Percentiles rank a stretch among this genome's conserved stretches.
Conservation (phyloP, 2,888 invertebrate genomes). For the Epinotia nisella region DNA sequence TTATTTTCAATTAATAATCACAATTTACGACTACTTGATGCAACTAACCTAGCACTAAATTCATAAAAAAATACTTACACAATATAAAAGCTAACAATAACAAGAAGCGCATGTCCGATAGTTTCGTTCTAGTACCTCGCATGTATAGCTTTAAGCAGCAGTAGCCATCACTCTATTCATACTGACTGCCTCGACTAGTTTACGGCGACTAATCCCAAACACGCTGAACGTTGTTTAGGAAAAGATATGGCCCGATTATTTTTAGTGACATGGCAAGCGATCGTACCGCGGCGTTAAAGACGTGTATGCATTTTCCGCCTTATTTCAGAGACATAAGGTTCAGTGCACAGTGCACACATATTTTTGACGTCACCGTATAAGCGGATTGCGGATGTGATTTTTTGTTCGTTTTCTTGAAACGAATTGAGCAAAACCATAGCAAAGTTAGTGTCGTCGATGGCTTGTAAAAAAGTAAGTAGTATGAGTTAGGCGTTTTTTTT, state of each 20-base stretch:
- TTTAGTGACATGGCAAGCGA: not conserved
- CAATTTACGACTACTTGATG: not conserved
- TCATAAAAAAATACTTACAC: slow-evolving; percentile 63
- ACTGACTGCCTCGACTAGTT: slow-evolving; percentile 1
- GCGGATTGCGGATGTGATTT: not conserved
- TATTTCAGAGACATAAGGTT: not conserved
- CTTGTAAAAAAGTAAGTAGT: not conserved
- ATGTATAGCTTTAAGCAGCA: slow-evolving; percentile 1
- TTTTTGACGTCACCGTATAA: not conserved
- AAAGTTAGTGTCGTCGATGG: not conserved
- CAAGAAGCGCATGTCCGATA: slow-evolving; percentile 66
- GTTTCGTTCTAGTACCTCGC: slow-evolving; percentile 14
- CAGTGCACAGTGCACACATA: not conserved
- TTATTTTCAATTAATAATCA: not conserved
- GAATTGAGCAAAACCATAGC: not conserved
- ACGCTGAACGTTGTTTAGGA: slow-evolving; percentile 28
- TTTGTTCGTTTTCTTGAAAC: not conserved
- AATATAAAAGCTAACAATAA: slow-evolving; percentile 72
- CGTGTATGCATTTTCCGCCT: not conserved
- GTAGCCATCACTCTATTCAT: slow-evolving; percentile 2
- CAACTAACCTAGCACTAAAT: not conserved
- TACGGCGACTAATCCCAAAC: slow-evolving; percentile 14
- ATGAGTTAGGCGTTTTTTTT: too few relatives aligned
- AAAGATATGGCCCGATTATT: slow-evolving; percentile 20
- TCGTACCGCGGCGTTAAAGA: not conserved